Base-by-base conservation (phyloP, 2,797 vertebrate genomes). In the Sebastes trivittatus region DNA sequence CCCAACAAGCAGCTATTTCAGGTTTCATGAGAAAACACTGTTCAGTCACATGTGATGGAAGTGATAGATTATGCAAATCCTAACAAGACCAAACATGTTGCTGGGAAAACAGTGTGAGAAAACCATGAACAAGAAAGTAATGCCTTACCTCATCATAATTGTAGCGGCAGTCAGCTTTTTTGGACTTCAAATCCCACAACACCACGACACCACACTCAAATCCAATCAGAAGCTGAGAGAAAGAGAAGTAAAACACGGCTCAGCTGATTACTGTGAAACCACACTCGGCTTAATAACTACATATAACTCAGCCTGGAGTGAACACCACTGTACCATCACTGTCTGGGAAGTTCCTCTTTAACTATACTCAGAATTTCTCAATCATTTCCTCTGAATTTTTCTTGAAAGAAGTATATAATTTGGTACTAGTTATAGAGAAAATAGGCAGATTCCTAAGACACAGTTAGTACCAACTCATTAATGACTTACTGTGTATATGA, bases 81-180 rank as follows among this genome's bases (percentile, higher is more conserved):
- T 2, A 20, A 56, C 36, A 22, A 64, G 62, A 54, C 4, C 29
- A 20, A 75, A 88, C 65, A 34, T 6, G 65, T 70, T 74, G 58
- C 59, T 14, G 16, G 55, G n/a, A 82, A n/a, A 32, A 56, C 30
- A 56, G 56, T 23, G 38, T 72, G 42, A 27, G 9, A 54, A 75
- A 81, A 64, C 9, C 29, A 22, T 16, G 25, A 49, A 77, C 4
- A 30, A n/a, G 22, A 20, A 84, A 89, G 73, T 42, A 54, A 67
- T 6, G n/a, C 11, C 90, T 96, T 95, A 99, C 98, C 98, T 99
- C 98, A 88, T 99, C 98, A 32, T 99, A 97, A 38, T 80, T 98
- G 85, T 99, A 99, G 95, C 98, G 97, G 93, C 97, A 99, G 94
- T 99, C 98, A 3, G 97, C 98, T 87, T 98, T 99, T 96, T 99